A percentile compares a stretch with the other conserved stretches of the same genome.
These are phyloP conservation scores for Muscina levida DNA, from an alignment of 2,888 invertebrate genomes.

Conservation along the genomic window DNA sequence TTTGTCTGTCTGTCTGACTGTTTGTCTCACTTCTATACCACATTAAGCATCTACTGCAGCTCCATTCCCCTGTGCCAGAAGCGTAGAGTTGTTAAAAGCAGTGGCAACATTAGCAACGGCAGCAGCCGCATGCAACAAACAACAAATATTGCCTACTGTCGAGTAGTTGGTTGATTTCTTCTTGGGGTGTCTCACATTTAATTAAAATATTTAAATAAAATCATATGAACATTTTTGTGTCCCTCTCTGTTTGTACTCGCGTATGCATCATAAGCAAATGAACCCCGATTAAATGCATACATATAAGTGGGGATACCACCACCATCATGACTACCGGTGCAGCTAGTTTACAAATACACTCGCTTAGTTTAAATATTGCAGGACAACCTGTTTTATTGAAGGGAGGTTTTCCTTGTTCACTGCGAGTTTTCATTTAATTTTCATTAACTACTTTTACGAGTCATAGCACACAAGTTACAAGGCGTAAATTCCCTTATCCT, in stretches of 20 bases:
- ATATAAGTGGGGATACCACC: conserved; percentile 34
- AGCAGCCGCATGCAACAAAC: conserved; percentile 15
- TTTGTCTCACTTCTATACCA: conserved; percentile 52
- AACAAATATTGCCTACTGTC: conserved; percentile 4
- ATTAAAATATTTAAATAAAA: conserved; percentile 67
- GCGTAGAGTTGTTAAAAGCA: conserved; percentile 24
- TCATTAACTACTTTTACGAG: conserved; percentile 60
- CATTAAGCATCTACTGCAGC: conserved; percentile 8
- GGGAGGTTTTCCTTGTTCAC: conserved; percentile 29
- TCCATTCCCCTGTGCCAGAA: conserved; percentile 32
- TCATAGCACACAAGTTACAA: conserved; percentile 53
- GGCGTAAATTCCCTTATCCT: background rate
- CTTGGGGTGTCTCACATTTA: conserved; percentile 61
- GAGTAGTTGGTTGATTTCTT: conserved; percentile 35
- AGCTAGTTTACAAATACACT: conserved; percentile 18
- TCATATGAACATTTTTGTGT: conserved; percentile 50
- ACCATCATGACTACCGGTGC: background rate
- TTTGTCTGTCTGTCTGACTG: conserved; percentile 27
- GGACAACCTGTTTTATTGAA: conserved; percentile 53
- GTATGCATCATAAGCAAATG: conserved; percentile 16
- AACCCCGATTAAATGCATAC: conserved; percentile 29
- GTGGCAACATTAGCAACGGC: conserved; percentile 25
- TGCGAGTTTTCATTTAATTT: conserved; percentile 60
- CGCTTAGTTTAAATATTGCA: conserved; percentile 48
- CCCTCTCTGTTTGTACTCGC: background rate